Evolutionary conservation across 2,797 vertebrate species (phyloP).

Genomic region (Pachyuromys duprasi): DNA sequence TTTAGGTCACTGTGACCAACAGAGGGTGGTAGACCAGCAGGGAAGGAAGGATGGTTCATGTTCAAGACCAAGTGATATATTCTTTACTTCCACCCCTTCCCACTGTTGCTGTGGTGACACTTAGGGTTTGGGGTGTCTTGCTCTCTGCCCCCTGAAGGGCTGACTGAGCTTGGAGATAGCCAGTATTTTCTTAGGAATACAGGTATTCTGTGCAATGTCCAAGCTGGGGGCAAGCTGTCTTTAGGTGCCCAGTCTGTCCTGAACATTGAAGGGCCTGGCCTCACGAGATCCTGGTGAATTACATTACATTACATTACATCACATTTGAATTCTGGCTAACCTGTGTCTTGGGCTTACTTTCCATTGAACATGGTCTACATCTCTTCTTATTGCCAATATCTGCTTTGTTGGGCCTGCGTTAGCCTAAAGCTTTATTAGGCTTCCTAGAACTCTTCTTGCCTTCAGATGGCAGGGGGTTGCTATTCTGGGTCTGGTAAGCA

Average conservation of each 20-base stretch:
- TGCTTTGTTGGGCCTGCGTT: slow-evolving; percentile 6
- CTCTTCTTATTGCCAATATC: background rate
- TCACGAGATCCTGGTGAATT: background rate
- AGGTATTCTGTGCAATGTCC: background rate
- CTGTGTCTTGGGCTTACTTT: background rate
- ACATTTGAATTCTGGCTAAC: slow-evolving; percentile 20
- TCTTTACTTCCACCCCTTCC: background rate
- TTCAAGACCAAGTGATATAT: background rate
- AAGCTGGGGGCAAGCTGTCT: background rate
- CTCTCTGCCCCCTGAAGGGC: background rate
- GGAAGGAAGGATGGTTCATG: background rate
- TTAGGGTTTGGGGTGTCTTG: background rate
- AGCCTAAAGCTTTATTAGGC: background rate
- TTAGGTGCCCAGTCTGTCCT: background rate
- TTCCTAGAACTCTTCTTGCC: background rate
- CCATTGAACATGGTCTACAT: background rate
- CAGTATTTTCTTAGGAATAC: background rate
- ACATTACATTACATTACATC: background rate
- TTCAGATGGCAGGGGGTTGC: background rate
- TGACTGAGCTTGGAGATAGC: background rate
- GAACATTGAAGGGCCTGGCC: background rate
- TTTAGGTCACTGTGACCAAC: slow-evolving; percentile 1
- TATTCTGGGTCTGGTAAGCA: background rate
- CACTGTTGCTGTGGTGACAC: background rate
- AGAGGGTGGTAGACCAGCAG: background rate